Conservation (phyloP, 2,888 invertebrate genomes). For the Lasioglossum malachurum region DNA sequence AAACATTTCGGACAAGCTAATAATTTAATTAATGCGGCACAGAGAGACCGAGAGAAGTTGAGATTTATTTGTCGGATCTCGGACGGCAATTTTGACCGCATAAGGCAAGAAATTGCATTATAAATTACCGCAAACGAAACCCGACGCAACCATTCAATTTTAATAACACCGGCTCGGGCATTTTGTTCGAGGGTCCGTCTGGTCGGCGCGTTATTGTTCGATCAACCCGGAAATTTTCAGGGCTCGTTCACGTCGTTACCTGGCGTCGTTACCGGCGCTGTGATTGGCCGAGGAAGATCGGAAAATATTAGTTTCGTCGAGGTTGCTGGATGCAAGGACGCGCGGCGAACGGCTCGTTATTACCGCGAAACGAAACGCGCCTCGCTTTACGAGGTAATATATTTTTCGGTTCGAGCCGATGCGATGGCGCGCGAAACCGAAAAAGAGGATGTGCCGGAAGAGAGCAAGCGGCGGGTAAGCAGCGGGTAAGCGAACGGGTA, state of each 20-base stretch:
- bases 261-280: slow-evolving; percentile 11
- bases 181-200: neutral
- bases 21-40: neutral
- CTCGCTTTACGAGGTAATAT: slow-evolving; percentile 58
- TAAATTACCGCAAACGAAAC: slow-evolving; percentile 17
- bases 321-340: slow-evolving; percentile 13
- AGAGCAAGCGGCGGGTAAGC: neutral
- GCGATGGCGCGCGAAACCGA: slow-evolving; percentile 17
- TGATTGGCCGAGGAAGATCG: slow-evolving; percentile 37
- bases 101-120: slow-evolving; percentile 27
- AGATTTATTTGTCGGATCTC: neutral
- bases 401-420: slow-evolving; percentile 46
- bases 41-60: neutral
- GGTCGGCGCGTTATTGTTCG: slow-evolving; percentile 17
- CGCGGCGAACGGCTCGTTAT: slow-evolving; percentile 47
- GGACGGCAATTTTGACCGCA: neutral
- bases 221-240: slow-evolving; percentile 24
- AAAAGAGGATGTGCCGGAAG: slow-evolving; percentile 28
- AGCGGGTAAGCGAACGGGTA: neutral
- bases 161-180: neutral
- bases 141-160: neutral
- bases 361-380: slow-evolving; percentile 26
- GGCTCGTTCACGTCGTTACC: slow-evolving; percentile 5
- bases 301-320: slow-evolving; percentile 34
- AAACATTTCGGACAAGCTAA: too few relatives aligned